phyloP scores from a whole-genome alignment of 2,888 invertebrate genomes.

The Neoaliturus tenellus region DNA sequence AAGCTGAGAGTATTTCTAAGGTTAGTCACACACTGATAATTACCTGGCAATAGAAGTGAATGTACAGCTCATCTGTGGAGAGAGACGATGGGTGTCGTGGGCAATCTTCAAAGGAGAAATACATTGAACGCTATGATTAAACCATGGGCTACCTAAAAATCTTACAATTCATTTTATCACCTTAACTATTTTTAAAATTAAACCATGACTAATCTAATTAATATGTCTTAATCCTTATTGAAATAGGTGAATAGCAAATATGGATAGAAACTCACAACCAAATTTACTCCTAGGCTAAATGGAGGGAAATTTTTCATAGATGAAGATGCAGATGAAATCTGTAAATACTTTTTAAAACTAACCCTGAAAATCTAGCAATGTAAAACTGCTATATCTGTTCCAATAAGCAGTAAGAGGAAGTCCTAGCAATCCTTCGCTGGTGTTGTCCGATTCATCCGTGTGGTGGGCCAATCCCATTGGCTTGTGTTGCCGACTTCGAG shows the following conservation, averaged over 20 bases:
- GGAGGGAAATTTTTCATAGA: no score
- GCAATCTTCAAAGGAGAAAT: no score
- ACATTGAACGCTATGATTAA: no score
- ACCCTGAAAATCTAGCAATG: conserved; percentile 44
- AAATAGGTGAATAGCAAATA: background rate
- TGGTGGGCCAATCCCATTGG: background rate
- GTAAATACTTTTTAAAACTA: conserved; percentile 10
- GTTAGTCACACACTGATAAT: no score
- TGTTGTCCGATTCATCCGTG: background rate
- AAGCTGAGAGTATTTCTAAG: no score
- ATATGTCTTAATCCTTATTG: background rate
- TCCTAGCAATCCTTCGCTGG: conserved; percentile 18
- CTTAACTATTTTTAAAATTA: background rate
- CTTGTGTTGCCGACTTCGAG: conserved; percentile 24
- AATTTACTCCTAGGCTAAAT: no score
- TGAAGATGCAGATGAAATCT: background rate
- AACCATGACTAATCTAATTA: background rate
- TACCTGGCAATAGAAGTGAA: no score
- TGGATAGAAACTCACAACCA: background rate
- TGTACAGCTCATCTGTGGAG: no score
- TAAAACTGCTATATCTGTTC: conserved; percentile 45
- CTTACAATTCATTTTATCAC: background rate
- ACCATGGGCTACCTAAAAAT: conserved; percentile 2
- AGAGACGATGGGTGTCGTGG: no score
- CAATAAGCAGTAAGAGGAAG: conserved; percentile 5